phyloP scores from a whole-genome alignment of 2,797 vertebrate species.

The Dallia pectoralis region DNA sequence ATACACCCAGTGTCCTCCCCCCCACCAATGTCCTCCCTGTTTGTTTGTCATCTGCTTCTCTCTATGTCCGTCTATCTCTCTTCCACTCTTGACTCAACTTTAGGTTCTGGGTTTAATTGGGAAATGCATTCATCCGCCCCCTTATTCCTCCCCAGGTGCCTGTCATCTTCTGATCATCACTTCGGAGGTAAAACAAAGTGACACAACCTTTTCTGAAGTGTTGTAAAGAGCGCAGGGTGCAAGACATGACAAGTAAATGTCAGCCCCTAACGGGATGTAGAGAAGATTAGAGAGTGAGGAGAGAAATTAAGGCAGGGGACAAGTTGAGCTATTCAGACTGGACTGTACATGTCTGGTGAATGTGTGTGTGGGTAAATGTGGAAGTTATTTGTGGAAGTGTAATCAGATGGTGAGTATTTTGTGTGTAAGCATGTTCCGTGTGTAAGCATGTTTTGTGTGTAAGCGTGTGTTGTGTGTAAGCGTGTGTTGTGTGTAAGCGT shows the following conservation, averaged over 20 bases:
- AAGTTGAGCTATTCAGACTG: no score
- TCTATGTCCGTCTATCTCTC: background rate
- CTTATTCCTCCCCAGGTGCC: conserved; percentile 21
- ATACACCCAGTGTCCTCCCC: background rate
- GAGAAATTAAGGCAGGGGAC: no score
- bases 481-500: conserved; percentile 1
- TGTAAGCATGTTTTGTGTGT: background rate
- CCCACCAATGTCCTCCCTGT: background rate
- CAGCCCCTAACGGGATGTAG: no score
- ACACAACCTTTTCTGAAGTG: no score
- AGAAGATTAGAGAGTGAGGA: no score
- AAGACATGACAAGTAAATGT: no score
- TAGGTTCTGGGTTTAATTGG: no score
- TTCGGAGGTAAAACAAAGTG: conserved; percentile 29
- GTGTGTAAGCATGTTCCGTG: background rate
- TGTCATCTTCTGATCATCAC: conserved; percentile 49
- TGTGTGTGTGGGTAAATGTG: background rate
- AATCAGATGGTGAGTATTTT: no score
- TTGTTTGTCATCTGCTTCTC: background rate
- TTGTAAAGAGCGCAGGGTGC: no score
- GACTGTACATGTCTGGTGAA: no score
- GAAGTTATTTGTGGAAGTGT: background rate
- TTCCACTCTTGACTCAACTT: background rate
- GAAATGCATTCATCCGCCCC: no score
- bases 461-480: background rate